Base-by-base conservation (phyloP, 2,888 invertebrate species). In the Synanthedon andrenaeformis region DNA sequence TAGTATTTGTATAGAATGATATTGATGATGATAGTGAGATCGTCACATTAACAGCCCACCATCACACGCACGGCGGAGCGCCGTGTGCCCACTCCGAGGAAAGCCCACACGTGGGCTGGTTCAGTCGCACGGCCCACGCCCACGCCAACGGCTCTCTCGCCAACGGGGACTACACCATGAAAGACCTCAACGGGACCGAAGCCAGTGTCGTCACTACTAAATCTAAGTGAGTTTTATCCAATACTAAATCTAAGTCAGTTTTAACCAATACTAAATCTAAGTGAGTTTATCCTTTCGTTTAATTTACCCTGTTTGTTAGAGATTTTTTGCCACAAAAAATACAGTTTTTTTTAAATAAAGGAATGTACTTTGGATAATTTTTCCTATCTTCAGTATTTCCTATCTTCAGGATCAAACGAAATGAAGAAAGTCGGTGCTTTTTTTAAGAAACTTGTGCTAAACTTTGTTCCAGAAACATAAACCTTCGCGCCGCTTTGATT, bases 401-500 rank as follows among this genome's bases (percentile, higher is more conserved):
- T 23, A 4, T 23, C 4, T 23, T 23, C 19, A 23, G 19, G 4
- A 23, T 23, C 4, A n/a, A n/a, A n/a, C n/a, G n/a, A 35, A 35
- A 35, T 6, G 6, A 35, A 8, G 10, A 35, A 10, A 35, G 3
- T 35, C 35, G 11, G 10, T 8, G 19, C 3, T 2, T 28, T 28
- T 35, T 35, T 10, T 4, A 4, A 14, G 0, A 14, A 4, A 17
- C 2, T 17, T 49, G 49, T 49, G 8, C 14, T 45, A 45, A 45
- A 5, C n/a, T 45, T 10, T 35, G 11, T 57, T 68, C 0, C 70
- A 87, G 85, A 59, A 94, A 94, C 69, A 91, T 94, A 59, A 94
- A 96, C 72, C 90, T 96, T 0, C 90, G 95, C 48, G 96, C 96
- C 0, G 96, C 96, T 0, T 90, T 95, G 58, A 93, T 96, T 59